Percentiles rank a stretch among this genome's conserved stretches.
These are phyloP conservation scores for Agapornis canus DNA, from an alignment of 2,797 vertebrate genomes.

Conservation along the genomic window DNA sequence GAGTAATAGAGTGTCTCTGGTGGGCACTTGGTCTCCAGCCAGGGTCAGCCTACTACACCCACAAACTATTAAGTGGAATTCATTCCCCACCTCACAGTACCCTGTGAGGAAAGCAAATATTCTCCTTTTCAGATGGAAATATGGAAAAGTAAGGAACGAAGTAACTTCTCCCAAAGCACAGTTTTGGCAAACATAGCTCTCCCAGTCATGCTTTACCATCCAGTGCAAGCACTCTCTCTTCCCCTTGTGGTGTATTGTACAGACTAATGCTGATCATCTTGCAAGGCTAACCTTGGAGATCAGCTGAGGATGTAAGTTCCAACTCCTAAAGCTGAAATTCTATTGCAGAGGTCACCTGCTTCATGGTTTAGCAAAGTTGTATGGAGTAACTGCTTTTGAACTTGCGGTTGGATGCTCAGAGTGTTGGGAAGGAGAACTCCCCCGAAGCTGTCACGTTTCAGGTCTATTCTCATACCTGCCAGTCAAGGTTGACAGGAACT, in stretches of 20 bases:
- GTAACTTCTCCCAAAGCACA: not conserved
- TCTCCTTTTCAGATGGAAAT: not conserved
- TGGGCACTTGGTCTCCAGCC: not conserved
- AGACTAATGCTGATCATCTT: not conserved
- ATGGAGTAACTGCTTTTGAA: not conserved
- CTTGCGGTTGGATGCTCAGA: not conserved
- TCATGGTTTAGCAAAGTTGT: not conserved
- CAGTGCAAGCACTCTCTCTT: not conserved
- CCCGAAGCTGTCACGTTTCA: not conserved
- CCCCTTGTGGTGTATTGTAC: not conserved
- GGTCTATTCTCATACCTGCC: not conserved
- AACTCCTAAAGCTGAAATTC: not conserved
- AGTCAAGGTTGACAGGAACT: not conserved
- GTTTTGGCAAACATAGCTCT: not conserved
- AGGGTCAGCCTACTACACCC: not conserved
- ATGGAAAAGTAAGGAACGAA: not conserved
- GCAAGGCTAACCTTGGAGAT: not conserved
- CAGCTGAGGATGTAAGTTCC: not conserved
- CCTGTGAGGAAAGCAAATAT: not conserved
- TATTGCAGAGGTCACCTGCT: not conserved
- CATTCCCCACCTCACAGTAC: not conserved
- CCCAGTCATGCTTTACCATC: not conserved
- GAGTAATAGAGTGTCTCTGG: not conserved
- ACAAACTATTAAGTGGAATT: not conserved
- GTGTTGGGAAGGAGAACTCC: not conserved